phyloP scores from a whole-genome alignment of 2,113 vertebrate genomes.

The Zeus faber region DNA sequence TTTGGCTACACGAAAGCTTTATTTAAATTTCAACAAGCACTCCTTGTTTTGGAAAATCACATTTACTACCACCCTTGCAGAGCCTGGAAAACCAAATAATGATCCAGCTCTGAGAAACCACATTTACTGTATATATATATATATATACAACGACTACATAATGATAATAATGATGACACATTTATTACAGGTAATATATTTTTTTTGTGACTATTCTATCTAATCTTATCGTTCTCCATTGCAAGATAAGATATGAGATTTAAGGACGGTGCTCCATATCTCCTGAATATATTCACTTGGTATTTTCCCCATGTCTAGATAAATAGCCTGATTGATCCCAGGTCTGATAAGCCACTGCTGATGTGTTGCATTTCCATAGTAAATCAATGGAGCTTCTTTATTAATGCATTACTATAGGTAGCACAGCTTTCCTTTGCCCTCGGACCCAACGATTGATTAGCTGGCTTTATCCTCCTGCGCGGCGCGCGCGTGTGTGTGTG shows the following conservation, averaged over 20 bases:
- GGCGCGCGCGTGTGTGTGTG: slow-evolving; percentile 1
- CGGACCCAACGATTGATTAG: slow-evolving; percentile 9
- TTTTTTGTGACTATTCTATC: no score
- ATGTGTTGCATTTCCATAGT: slow-evolving; percentile 45
- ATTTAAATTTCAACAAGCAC: no score
- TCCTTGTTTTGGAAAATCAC: no score
- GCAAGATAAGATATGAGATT: not conserved
- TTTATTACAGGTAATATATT: no score
- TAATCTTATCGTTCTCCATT: not conserved
- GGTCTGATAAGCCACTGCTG: slow-evolving; percentile 47
- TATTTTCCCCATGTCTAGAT: not conserved
- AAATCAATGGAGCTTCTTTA: slow-evolving; percentile 53
- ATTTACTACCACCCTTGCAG: no score
- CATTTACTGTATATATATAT: no score
- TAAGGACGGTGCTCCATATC: not conserved
- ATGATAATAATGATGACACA: no score
- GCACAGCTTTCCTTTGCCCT: slow-evolving; percentile 21
- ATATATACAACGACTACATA: no score
- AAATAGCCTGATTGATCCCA: slow-evolving; percentile 37
- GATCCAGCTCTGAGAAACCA: no score
- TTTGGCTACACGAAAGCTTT: no score
- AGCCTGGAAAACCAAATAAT: no score
- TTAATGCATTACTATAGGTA: slow-evolving; percentile 33
- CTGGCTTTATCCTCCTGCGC: slow-evolving; percentile 2
- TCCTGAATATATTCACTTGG: not conserved